Evolutionary conservation across 1,140 invertebrate species (phyloP), one percentile per base, ranked within the genome.

Genomic region (Drosophila rhopaloa): DNA sequence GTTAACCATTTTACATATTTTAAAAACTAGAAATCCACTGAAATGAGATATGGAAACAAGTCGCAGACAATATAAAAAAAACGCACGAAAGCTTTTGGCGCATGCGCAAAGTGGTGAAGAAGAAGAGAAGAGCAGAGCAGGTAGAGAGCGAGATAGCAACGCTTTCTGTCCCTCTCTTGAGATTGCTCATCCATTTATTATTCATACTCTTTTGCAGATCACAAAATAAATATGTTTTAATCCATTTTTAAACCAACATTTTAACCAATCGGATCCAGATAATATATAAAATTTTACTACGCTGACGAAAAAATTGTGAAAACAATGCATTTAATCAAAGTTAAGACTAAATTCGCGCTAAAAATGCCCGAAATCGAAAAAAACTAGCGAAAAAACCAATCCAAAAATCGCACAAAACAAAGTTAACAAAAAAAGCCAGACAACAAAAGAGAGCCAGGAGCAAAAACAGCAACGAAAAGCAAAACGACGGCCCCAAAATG

Each of bases 311-410:
- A 61, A 63, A 43, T 63, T 56, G n/a, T 54, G 55, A 41, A 77
- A 85, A 88, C 76, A 82, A 86, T 86, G 83, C 79, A 86, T 88
- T 83, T 79, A 75, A 54, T 76, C 32, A 86, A 82, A 88, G 60
- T 74, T 63, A 86, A 86, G 78, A 86, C 83, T 88, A 88, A 70
- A 58, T 63, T 68, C 55, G 55, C 74, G 50, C 74, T 71, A 32
- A 79, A 79, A 88, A 79, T 81, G 71, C 74, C 83, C 48, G 67
- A 88, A 79, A 72, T 73, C 29, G 71, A 76, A 79, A 76, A 47
- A 79, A 88, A 88, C 78, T 86, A 83, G 67, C 54, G 38, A 76
- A 55, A 37, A 62, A 32, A 38, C 11, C 43, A 57, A 50, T 24
- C 55, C 55, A 40, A 44, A 63, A 79, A 51, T 62, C 65, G 48